These are phyloP conservation scores for Gadus chalcogrammus DNA, from an alignment of 2,113 vertebrate genomes.

Conservation along the genomic window DNA sequence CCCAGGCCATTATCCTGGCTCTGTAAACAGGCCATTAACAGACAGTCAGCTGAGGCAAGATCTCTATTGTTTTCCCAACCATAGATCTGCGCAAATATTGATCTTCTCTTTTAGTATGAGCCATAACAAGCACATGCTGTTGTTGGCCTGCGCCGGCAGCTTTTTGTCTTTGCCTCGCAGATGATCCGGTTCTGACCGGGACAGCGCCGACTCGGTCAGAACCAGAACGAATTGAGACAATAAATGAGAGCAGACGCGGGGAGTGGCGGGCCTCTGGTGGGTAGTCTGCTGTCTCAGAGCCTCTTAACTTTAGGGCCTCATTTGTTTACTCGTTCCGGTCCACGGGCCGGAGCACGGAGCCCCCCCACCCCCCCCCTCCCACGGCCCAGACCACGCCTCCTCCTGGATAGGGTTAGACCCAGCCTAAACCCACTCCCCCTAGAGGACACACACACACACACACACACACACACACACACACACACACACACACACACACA, in stretches of 20 bases:
- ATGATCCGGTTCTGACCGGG: conserved; percentile 18
- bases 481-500: too few relatives aligned
- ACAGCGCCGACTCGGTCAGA: background rate
- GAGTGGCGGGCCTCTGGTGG: conserved; percentile 30
- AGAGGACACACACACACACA: too few relatives aligned
- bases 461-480: too few relatives aligned
- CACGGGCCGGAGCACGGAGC: conserved; percentile 31
- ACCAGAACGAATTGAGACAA: conserved; percentile 20
- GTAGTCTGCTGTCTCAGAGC: conserved; percentile 51
- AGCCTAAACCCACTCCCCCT: too few relatives aligned
- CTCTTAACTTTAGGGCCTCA: conserved; percentile 46
- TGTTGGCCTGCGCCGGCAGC: conserved; percentile 31
- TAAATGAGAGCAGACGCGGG: conserved; percentile 34
- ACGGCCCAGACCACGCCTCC: conserved; percentile 20
- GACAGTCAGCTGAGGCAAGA: conserved; percentile 60
- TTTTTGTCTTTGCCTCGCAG: conserved; percentile 16
- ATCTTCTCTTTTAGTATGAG: conserved; percentile 62
- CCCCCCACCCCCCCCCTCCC: conserved; percentile 22
- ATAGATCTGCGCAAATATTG: conserved; percentile 74
- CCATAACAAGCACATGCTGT: conserved; percentile 58
- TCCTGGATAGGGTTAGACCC: conserved; percentile 12
- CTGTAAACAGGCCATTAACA: conserved; percentile 72
- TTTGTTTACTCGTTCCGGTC: conserved; percentile 40
- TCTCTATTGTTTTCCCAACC: conserved; percentile 69
- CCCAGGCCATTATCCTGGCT: conserved; percentile 68